Evolutionary conservation across 1,140 invertebrate species (phyloP).

Genomic region (Danaus plexippus): DNA sequence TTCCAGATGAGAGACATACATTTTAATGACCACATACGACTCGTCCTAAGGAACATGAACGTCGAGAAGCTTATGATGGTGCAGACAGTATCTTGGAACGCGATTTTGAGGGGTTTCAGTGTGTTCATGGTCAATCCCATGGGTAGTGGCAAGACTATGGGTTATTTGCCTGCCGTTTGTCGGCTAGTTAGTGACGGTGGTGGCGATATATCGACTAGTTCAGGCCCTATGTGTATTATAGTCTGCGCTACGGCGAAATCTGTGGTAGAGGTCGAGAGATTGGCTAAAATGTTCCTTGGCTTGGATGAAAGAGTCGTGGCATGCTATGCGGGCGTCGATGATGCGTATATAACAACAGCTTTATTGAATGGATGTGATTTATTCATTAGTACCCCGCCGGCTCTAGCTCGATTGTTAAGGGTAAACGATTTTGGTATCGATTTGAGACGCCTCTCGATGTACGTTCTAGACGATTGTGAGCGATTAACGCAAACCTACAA

Average conservation of each 20-base stretch:
- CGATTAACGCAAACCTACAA: slow-evolving; percentile 35
- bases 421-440: slow-evolving; percentile 43
- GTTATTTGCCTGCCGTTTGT: slow-evolving; percentile 67
- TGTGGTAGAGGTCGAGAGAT: slow-evolving; percentile 32
- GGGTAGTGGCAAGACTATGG: slow-evolving; percentile 69
- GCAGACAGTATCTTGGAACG: slow-evolving; percentile 65
- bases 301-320: slow-evolving; percentile 34
- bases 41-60: slow-evolving; percentile 36
- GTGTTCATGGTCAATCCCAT: slow-evolving; percentile 57
- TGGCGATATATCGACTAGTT: slow-evolving; percentile 15
- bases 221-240: slow-evolving; percentile 47
- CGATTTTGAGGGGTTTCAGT: slow-evolving; percentile 63
- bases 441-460: slow-evolving; percentile 37
- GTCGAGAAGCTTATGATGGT: slow-evolving; percentile 45
- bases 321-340: slow-evolving; percentile 48
- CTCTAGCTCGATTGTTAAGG: slow-evolving; percentile 44
- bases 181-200: slow-evolving; percentile 49
- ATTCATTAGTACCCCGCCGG: slow-evolving; percentile 44
- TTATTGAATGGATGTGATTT: slow-evolving; percentile 54
- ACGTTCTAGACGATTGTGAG: slow-evolving; percentile 58
- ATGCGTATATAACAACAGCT: slow-evolving; percentile 34
- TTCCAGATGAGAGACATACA: slow-evolving; percentile 38
- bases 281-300: slow-evolving; percentile 42
- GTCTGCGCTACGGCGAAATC: slow-evolving; percentile 54
- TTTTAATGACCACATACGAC: slow-evolving; percentile 43